A percentile compares a stretch with the other conserved stretches of the same genome.
phyloP scores from a whole-genome alignment of 2,113 vertebrate genomes.

The Gambusia holbrooki region DNA sequence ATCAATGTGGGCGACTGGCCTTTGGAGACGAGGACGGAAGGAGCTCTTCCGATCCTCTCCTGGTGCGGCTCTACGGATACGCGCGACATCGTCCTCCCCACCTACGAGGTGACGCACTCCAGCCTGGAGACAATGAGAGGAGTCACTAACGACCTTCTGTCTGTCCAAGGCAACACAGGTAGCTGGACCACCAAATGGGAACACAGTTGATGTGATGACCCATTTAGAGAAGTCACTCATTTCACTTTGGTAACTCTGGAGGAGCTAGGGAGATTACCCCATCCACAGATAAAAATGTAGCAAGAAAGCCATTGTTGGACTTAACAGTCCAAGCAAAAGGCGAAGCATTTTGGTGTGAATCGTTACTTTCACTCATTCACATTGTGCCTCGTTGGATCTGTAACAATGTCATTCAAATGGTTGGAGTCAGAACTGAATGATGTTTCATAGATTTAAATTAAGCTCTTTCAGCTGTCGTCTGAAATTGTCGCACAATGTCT shows the following conservation, averaged over 20 bases:
- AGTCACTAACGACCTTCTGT: constrained; percentile 93
- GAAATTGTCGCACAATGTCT: too few species aligned
- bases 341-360: too few species aligned
- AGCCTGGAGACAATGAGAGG: constrained; percentile 90
- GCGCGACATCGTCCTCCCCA: constrained; percentile 89
- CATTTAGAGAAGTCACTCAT: too few species aligned
- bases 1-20: constrained; percentile 96
- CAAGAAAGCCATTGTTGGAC: too few species aligned
- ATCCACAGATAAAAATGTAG: too few species aligned
- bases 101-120: constrained; percentile 92
- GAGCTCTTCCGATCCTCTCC: constrained; percentile 87
- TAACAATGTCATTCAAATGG: not conserved
- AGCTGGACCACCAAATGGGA: constrained; percentile 22
- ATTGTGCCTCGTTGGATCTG: not conserved
- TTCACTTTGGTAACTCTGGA: too few species aligned
- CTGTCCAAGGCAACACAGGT: constrained; percentile 95
- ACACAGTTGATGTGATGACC: too few species aligned
- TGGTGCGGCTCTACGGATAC: constrained; percentile 93
- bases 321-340: too few species aligned
- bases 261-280: too few species aligned
- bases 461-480: not conserved
- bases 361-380: not conserved
- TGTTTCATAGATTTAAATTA: not conserved
- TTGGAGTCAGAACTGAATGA: not conserved
- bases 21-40: constrained; percentile 82